A percentile compares a stretch with the other conserved stretches of the same genome.
These are phyloP conservation scores for Apteryx owenii DNA, from an alignment of 2,113 vertebrate species.

Conservation along the genomic window DNA sequence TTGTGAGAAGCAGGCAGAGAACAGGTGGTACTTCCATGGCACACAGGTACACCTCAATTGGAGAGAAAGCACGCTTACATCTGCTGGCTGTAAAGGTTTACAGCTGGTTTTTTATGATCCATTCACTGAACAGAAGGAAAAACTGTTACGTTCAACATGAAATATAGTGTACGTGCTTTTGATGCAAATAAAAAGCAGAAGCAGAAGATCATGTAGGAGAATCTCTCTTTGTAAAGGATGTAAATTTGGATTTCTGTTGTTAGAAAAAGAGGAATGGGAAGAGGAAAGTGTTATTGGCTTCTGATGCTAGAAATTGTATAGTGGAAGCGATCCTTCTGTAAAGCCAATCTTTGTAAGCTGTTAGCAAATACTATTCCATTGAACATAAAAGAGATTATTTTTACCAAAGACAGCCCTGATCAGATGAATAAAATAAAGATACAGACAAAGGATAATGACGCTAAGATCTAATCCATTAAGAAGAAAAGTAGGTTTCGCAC, in stretches of 20 bases:
- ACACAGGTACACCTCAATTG: background rate
- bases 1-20: background rate
- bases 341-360: background rate
- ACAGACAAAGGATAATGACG: background rate
- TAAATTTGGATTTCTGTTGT: background rate
- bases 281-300: background rate
- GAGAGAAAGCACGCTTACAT: background rate
- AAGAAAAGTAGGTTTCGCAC: background rate
- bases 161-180: background rate
- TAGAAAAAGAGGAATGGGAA: background rate
- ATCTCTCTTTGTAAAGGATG: background rate
- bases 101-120: conserved; percentile 26
- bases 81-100: background rate
- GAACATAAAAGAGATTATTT: background rate
- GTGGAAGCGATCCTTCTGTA: fast-evolving
- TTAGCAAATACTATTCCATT: background rate
- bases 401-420: background rate
- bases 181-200: background rate
- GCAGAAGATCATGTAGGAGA: background rate
- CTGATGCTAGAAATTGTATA: background rate
- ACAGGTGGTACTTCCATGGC: background rate
- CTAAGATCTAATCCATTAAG: background rate
- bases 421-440: background rate
- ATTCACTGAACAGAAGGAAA: conserved; percentile 3
- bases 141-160: background rate